Evolutionary conservation across 2,888 invertebrate species (phyloP).

Genomic region (Tortrix viridana): DNA sequence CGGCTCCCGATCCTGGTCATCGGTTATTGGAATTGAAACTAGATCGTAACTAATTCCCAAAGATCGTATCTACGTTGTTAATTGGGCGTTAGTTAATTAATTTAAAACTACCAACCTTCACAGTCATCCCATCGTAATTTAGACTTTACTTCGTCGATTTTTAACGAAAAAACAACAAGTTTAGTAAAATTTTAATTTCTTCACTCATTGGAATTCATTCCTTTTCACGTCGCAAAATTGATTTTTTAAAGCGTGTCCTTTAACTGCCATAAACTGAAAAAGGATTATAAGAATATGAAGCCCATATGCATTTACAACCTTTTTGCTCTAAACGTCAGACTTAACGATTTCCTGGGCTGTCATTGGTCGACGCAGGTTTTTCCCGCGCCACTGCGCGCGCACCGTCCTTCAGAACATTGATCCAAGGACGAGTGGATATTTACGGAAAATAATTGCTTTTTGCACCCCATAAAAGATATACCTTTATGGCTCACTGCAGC

Average conservation of each 20-base stretch:
- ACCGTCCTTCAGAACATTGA: slow-evolving; percentile 73
- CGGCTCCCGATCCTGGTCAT: slow-evolving; percentile 5
- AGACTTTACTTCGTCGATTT: neutral
- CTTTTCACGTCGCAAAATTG: neutral
- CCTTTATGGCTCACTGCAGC: too few relatives aligned
- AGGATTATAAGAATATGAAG: too few relatives aligned
- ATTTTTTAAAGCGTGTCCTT: neutral
- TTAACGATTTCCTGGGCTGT: slow-evolving; percentile 8
- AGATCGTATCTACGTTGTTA: slow-evolving; percentile 14
- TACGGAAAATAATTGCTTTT: slow-evolving; percentile 17
- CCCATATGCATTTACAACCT: too few relatives aligned
- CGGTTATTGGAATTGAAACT: neutral
- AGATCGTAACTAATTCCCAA: slow-evolving; percentile 7
- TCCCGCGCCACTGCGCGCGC: slow-evolving; percentile 64
- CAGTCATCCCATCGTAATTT: neutral
- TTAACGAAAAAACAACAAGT: neutral
- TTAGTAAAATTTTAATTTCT: neutral
- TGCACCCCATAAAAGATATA: neutral
- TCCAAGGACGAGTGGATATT: slow-evolving; percentile 66
- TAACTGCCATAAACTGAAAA: neutral
- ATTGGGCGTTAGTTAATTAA: slow-evolving; percentile 21
- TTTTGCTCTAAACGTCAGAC: too few relatives aligned
- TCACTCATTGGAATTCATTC: too few relatives aligned
- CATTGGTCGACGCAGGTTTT: slow-evolving; percentile 38
- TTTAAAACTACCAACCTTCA: slow-evolving; percentile 4